These are phyloP conservation scores for Thomomys bottae DNA, from an alignment of 2,113 vertebrate genomes.

Conservation along the genomic window DNA sequence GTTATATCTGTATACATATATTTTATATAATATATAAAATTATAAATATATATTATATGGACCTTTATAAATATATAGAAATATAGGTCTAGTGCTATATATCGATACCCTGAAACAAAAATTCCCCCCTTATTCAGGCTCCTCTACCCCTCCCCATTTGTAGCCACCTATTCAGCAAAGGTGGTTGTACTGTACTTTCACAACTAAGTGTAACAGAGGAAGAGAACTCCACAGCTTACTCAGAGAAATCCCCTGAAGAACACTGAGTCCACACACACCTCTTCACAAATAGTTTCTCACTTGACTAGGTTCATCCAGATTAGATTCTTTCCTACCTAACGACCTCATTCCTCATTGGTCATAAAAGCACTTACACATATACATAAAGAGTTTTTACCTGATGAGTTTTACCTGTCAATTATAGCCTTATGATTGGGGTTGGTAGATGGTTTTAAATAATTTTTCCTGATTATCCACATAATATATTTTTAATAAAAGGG, in stretches of 20 bases:
- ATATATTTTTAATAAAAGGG: background rate
- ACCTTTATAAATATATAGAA: background rate
- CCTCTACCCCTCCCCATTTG: background rate
- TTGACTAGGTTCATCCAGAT: background rate
- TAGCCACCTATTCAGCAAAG: background rate
- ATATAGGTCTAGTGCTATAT: background rate
- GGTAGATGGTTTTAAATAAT: background rate
- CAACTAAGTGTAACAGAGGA: background rate
- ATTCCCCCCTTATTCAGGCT: background rate
- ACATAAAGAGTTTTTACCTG: background rate
- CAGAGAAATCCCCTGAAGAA: background rate
- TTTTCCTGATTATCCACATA: background rate
- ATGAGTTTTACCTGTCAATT: no score
- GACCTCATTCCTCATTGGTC: background rate
- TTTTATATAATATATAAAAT: no score
- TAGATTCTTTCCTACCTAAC: background rate
- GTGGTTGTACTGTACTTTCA: conserved; percentile 25
- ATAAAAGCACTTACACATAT: background rate
- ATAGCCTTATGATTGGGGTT: background rate
- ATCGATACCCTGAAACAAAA: background rate
- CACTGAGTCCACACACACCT: background rate
- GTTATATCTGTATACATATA: no score
- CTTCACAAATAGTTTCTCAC: background rate
- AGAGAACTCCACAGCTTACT: background rate
- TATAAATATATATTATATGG: no score